Evolutionary conservation across 2,113 vertebrate species (phyloP), one percentile per base, ranked within the genome.

Genomic region (Hemicordylus capensis): DNA sequence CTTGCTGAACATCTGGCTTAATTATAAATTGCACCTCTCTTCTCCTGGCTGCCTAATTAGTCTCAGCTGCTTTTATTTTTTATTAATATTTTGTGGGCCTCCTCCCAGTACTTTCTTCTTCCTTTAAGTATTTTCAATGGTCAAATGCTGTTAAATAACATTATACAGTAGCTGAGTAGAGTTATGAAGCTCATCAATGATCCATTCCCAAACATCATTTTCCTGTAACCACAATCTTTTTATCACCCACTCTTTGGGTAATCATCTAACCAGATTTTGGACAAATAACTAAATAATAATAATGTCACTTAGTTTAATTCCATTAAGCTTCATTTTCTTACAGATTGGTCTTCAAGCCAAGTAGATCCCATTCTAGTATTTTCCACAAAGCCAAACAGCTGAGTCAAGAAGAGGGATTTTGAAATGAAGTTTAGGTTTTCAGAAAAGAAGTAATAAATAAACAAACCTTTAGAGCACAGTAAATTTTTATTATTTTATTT

Each of bases 1-100:
- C 34, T 31, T 51, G 58, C 66, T 85, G 84, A 85, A 79, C 76
- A 79, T 85, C 76, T 85, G 84, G 66, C 67, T 79, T 79, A 85
- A 85, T 85, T 85, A 85, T 61, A 79, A 84, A 37, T 56, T 46
- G 39, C 42, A 37, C 56, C 26, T 70, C 56, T 26, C 76, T 64
- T 61, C 56, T 79, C 66, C 76, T 72, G 42, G 42, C 42, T 72
- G 56, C 39, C 42, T 85, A 85, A 85, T 79, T 78, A 59, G 76
- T 54, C 56, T 85, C 66, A 48, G 31, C 66, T 63, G 66, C 67
- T 79, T 73, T 79, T 72, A 85, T 85, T 79, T 79, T 73, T 79
- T 72, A 85, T 85, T 79, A 72, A 80, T 85, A 80, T 79, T 85
- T 83, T 48, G 58, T 83, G 44, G 44, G 51, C 46, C 24, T 61